Conservation (phyloP, 2,888 invertebrate species). For the Thyatira batis region DNA sequence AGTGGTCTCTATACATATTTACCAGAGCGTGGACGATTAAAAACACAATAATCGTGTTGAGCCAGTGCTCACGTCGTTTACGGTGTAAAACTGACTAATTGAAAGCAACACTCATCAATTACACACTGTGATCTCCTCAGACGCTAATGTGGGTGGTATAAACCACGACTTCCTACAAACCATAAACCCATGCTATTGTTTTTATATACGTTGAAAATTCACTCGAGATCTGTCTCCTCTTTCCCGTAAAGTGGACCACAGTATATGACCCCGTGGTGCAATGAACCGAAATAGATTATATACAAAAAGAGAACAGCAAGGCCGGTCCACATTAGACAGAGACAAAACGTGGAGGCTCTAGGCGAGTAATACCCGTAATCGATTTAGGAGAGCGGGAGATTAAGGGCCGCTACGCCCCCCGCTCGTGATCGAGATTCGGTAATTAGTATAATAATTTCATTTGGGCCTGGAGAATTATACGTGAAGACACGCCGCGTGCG, state of each 20-base stretch:
- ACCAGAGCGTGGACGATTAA: constrained; percentile 64
- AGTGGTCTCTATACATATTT: constrained; percentile 52
- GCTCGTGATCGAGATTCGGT: constrained; percentile 70
- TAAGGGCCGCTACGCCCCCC: constrained; percentile 68
- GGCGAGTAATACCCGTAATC: constrained; percentile 73
- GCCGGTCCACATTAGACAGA: constrained; percentile 74
- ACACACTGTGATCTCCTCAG: constrained; percentile 11
- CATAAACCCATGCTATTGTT: constrained; percentile 32
- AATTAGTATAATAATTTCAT: constrained; percentile 78
- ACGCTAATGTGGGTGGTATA: constrained; percentile 31
- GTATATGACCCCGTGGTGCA: constrained; percentile 61
- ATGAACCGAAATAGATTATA: constrained; percentile 71
- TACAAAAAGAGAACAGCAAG: constrained; percentile 69
- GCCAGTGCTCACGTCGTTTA: constrained; percentile 20
- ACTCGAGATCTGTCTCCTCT: background rate
- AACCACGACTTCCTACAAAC: constrained; percentile 35
- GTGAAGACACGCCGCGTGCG: constrained; percentile 52
- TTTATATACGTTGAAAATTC: background rate
- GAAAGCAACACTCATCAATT: constrained; percentile 30
- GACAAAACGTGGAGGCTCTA: constrained; percentile 69
- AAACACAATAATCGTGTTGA: constrained; percentile 23
- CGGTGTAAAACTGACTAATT: constrained; percentile 30
- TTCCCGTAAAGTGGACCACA: constrained; percentile 20
- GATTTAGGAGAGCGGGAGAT: constrained; percentile 73
- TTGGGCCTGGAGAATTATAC: constrained; percentile 60